Evolutionary conservation across 2,888 invertebrate genomes (phyloP), one percentile per base, ranked within the genome.

Genomic region (Cephus pygmeus): DNA sequence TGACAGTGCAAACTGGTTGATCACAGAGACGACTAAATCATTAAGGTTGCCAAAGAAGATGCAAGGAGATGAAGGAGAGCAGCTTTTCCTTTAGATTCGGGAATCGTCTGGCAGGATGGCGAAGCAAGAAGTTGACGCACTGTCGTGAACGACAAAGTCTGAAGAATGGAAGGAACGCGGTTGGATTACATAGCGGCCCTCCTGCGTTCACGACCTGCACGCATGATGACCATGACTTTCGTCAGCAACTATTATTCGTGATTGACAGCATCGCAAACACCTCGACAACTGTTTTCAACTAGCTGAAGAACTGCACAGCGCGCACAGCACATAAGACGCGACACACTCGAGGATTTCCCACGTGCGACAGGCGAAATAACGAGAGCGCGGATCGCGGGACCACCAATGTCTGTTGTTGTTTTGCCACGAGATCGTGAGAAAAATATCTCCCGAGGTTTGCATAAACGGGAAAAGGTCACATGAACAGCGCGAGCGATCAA

Each of bases 401-500:
- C 69, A 33, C 40, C 40, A 74, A 77, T 75, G 83, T 87, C 88
- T 87, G 86, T 89, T 89, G 87, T 89, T 88, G 86, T 89, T 87
- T 88, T 87, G 87, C 86, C 85, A 87, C 85, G 88, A 86, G 87
- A 85, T 86, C 84, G 82, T 80, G 83, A 84, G 83, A 81, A 85
- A 85, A 86, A 84, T 86, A 86, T 85, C 87, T 85, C 81, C 78
- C 81, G 82, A 83, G 81, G 85, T 87, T 87, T 84, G 85, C 87
- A 86, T 85, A 85, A 87, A 88, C 83, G 86, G 83, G 84, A 85
- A 88, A 85, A 85, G 88, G 87, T 90, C 90, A 90, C 89, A 88
- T 88, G 89, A 85, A 85, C 85, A 85, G 81, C 80, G 82, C 79
- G 82, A 82, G 78, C 83, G 83, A 83, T 87, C 88, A 88, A 87